These are phyloP conservation scores for Dasysyrphus tricinctus DNA, from an alignment of 2,888 invertebrate genomes.

Conservation along the genomic window DNA sequence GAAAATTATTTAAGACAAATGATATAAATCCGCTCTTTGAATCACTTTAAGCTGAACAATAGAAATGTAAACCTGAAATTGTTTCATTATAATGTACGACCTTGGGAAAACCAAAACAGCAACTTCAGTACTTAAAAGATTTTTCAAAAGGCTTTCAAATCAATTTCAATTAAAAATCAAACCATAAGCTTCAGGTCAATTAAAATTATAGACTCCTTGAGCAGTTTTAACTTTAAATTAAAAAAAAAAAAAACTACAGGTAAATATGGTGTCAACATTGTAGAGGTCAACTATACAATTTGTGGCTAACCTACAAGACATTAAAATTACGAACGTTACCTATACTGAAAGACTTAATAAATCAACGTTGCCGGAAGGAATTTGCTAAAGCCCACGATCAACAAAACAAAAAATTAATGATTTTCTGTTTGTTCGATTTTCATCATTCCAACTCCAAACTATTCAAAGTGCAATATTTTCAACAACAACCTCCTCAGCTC, in stretches of 20 bases:
- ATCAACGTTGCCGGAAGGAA: conserved; percentile 26
- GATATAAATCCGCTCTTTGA: too few relatives aligned
- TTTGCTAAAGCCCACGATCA: conserved; percentile 3
- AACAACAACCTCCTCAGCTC: conserved; percentile 9
- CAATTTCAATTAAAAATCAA: neutral
- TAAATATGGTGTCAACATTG: neutral
- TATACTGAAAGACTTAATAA: conserved; percentile 14
- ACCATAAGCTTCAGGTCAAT: neutral
- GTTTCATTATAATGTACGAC: neutral
- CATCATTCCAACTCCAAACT: conserved; percentile 8
- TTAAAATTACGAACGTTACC: neutral
- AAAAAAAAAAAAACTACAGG: neutral
- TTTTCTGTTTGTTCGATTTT: neutral
- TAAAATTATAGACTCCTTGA: neutral
- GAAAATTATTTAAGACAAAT: neutral
- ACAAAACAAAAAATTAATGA: neutral
- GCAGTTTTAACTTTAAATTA: neutral
- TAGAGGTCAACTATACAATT: conserved; percentile 16
- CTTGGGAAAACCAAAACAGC: neutral
- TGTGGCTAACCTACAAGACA: conserved; percentile 20
- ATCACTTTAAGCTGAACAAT: neutral
- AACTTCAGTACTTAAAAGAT: neutral
- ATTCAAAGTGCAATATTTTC: conserved; percentile 28
- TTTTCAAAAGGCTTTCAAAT: neutral
- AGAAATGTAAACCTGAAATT: neutral